Evolutionary conservation across 2,888 invertebrate genomes (phyloP).

Genomic region (Pyrocoelia pectoralis): DNA sequence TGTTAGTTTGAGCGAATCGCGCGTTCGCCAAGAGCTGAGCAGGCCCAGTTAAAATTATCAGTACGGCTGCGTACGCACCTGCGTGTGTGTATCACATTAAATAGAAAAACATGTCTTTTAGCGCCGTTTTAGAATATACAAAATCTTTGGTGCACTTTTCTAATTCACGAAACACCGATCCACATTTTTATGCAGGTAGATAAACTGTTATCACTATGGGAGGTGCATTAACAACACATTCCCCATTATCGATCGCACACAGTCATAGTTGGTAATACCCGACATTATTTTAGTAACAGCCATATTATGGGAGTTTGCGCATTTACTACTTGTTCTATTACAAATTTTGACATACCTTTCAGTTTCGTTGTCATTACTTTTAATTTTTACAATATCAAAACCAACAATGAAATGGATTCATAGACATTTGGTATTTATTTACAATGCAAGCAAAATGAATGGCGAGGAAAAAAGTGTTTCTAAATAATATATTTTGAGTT

Average conservation of each 20-base stretch:
- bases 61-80: conserved; percentile 98
- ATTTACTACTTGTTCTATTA: conserved; percentile 46
- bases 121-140: conserved; percentile 54
- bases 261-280: conserved; percentile 62
- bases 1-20: conserved; percentile 55
- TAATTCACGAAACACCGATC: conserved; percentile 50
- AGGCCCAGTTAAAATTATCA: conserved; percentile 87
- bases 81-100: conserved; percentile 71
- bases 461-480: not conserved
- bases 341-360: conserved; percentile 42
- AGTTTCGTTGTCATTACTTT: conserved; percentile 3
- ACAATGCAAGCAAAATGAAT: not conserved
- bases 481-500: not conserved
- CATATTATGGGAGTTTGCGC: conserved; percentile 78
- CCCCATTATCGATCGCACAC: conserved; percentile 68
- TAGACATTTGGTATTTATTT: not conserved
- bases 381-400: not conserved
- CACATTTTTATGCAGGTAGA: conserved; percentile 54
- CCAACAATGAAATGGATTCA: not conserved
- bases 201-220: conserved; percentile 51
- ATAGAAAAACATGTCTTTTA: conserved; percentile 59
- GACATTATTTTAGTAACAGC: conserved; percentile 61
- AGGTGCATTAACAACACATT: conserved; percentile 59
- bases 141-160: conserved; percentile 47
- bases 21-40: conserved; percentile 68